These are phyloP conservation scores for Chloromyia formosa DNA, from an alignment of 2,888 invertebrate genomes.

Conservation along the genomic window DNA sequence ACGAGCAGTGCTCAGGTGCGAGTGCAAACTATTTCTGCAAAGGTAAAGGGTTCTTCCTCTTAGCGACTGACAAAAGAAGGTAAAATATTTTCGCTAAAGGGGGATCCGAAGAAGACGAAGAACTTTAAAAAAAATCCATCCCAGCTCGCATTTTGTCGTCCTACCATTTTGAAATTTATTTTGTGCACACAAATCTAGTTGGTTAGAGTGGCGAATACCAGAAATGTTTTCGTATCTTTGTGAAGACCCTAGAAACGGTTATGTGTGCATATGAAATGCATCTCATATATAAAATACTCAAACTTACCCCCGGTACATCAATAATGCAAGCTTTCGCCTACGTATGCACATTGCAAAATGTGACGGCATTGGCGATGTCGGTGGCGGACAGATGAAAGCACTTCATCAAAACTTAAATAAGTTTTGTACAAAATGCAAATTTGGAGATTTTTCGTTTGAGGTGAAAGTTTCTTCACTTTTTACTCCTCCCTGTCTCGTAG, in stretches of 20 bases:
- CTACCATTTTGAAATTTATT: not conserved
- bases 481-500: not conserved
- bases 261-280: constrained; percentile 38
- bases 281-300: too few species aligned
- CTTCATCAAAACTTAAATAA: constrained; percentile 50
- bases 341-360: too few species aligned
- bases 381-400: constrained; percentile 41
- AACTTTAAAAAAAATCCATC: not conserved
- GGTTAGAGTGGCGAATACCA: not conserved
- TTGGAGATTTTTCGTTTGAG: constrained; percentile 41
- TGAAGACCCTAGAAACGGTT: not conserved
- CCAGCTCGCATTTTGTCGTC: too few species aligned
- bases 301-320: too few species aligned
- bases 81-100: too few species aligned
- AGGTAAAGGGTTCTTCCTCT: too few species aligned
- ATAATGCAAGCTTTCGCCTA: too few species aligned
- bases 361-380: not conserved
- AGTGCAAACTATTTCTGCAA: too few species aligned
- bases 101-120: too few species aligned
- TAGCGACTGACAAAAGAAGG: too few species aligned
- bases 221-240: constrained; percentile 9
- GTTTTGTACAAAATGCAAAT: constrained; percentile 49
- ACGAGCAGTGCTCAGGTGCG: too few species aligned
- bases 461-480: constrained; percentile 32
- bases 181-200: constrained; percentile 5